phyloP scores from a whole-genome alignment of 2,888 invertebrate species.

The Erebia palarica region DNA sequence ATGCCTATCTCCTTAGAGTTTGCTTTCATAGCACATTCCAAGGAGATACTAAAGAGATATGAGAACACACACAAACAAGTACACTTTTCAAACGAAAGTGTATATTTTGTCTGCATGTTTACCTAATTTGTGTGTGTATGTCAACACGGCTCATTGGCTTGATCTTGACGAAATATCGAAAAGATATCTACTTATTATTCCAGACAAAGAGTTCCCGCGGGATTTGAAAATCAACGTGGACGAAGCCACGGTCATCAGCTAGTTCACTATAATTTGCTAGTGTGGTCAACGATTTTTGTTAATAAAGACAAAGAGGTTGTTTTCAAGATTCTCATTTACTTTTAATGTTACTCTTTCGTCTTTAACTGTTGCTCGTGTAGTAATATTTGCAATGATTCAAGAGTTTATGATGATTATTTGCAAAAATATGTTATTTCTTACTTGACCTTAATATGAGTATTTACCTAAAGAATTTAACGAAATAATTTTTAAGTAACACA shows the following conservation, averaged over 20 bases:
- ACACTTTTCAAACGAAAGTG: too few relatives aligned
- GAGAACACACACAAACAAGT: too few relatives aligned
- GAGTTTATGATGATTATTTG: not conserved
- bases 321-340: conserved; percentile 9
- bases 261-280: not conserved
- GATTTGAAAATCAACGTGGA: too few relatives aligned
- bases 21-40: too few relatives aligned
- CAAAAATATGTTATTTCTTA: not conserved
- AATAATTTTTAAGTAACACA: not conserved
- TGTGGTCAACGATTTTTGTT: not conserved
- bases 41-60: too few relatives aligned
- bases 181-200: too few relatives aligned
- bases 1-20: not conserved
- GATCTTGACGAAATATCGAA: too few relatives aligned
- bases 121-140: too few relatives aligned
- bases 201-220: too few relatives aligned
- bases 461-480: not conserved
- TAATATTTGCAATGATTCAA: conserved; percentile 11
- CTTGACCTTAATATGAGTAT: conserved; percentile 6
- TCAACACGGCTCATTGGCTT: too few relatives aligned
- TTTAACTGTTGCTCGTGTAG: not conserved
- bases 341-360: conserved; percentile 3
- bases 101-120: too few relatives aligned
- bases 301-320: conserved; percentile 8
- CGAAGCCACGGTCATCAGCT: too few relatives aligned